Percentiles rank a stretch among this genome's conserved stretches.
Conservation (phyloP, 1,140 invertebrate species). For the Pseudomyrmex gracilis region DNA sequence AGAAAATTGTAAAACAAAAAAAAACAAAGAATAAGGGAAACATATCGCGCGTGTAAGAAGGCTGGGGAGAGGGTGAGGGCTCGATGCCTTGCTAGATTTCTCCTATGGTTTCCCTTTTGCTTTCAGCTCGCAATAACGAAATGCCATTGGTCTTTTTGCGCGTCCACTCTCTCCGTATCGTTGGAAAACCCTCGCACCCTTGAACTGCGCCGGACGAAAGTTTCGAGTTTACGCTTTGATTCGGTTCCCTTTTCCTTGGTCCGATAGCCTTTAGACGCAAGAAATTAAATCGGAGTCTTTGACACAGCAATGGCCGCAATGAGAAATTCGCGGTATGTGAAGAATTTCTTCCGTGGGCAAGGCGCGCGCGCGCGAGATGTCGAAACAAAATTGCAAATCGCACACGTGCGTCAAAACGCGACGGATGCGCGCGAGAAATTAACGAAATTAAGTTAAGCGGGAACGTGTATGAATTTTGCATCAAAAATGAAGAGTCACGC, state of each 20-base stretch:
- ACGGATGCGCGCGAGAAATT: slow-evolving; percentile 6
- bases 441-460: slow-evolving; percentile 6
- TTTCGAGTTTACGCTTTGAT: slow-evolving; percentile 83
- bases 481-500: not conserved
- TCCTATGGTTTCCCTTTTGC: slow-evolving; percentile 72
- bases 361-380: slow-evolving; percentile 6
- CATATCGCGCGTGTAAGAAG: slow-evolving; percentile 19
- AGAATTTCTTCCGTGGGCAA: slow-evolving; percentile 66
- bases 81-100: slow-evolving; percentile 68
- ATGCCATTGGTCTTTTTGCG: slow-evolving; percentile 79
- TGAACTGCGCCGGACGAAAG: slow-evolving; percentile 71
- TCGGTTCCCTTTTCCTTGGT: slow-evolving; percentile 71
- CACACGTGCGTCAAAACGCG: slow-evolving; percentile 1
- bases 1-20: not conserved
- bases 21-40: slow-evolving; percentile 47
- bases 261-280: slow-evolving; percentile 65
- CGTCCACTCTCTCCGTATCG: slow-evolving; percentile 36
- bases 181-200: slow-evolving; percentile 27
- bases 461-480: too few species aligned
- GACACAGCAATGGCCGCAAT: slow-evolving; percentile 70
- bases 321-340: not conserved
- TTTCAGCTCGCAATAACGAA: slow-evolving; percentile 80
- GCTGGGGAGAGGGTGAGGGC: not conserved
- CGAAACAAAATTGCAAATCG: slow-evolving; percentile 20
- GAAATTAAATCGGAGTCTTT: slow-evolving; percentile 85